Base-by-base conservation (phyloP, 1,140 invertebrate genomes). In the Zaprionus capensis region DNA sequence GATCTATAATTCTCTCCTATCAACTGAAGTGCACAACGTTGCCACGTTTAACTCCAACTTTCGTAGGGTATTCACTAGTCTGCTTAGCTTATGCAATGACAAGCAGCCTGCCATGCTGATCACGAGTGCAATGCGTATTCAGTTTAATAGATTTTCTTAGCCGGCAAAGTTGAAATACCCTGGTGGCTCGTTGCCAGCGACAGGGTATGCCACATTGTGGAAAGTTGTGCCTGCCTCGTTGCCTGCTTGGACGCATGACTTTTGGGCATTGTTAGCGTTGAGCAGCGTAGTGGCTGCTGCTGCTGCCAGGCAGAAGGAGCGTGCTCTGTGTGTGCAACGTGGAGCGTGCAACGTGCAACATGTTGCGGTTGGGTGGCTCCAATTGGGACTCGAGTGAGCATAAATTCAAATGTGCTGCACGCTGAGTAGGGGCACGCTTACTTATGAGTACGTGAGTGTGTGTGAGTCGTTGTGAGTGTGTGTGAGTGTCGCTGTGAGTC, bases 321-420 rank as follows among this genome's bases (percentile, higher is more conserved):
- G 24, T 15, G 26, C 11, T 14, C 34, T 53, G 26, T 34, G 26
- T 12, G 57, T 73, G 67, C 58, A 77, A 70, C 31, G 65, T 57
- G 59, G 22, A 63, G 26, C 62, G 66, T 46, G 71, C 31, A 38
- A 22, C 71, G 79, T 90, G 84, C 85, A 88, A 90, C 84, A 88
- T 90, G 84, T 79, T 88, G 81, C 85, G 84, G 84, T 84, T 82
- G 84, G 71, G 65, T 88, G 84, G 57, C 58, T 81, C 75, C 84
- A 84, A 88, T 88, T 90, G 84, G 84, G 84, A 90, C 71, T 90
- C 75, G 78, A 90, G 85, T 74, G 78, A 90, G 85, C 84, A 88
- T 90, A 88, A 88, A 88, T 90, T 90, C 83, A 88, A 88, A 88
- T 78, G 81, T 66, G 58, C 70, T 15, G 57, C 72, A 72, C 76